These are phyloP conservation scores for Drosophila putrida DNA, from an alignment of 2,888 invertebrate genomes.

Conservation along the genomic window DNA sequence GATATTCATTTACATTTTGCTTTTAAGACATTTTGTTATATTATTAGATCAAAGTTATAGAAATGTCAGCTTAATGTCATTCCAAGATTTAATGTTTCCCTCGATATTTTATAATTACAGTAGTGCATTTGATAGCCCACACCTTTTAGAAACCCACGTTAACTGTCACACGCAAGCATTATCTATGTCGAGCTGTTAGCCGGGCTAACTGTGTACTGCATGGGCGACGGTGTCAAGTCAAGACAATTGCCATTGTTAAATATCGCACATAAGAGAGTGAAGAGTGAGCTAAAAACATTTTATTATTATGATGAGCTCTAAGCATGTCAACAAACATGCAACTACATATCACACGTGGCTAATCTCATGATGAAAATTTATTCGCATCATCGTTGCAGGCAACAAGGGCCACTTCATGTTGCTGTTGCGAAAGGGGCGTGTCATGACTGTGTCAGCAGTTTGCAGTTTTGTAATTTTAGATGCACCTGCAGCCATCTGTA, in stretches of 20 bases:
- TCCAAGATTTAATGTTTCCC: neutral
- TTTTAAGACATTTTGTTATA: neutral
- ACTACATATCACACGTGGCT: constrained; percentile 54
- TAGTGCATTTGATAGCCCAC: constrained; percentile 4
- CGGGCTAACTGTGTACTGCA: constrained; percentile 19
- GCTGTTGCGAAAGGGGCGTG: constrained; percentile 14
- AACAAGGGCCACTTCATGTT: neutral
- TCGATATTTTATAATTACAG: neutral
- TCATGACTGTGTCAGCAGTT: constrained; percentile 52
- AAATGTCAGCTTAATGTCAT: too few relatives aligned
- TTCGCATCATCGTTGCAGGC: constrained; percentile 45
- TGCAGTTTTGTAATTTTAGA: constrained; percentile 61
- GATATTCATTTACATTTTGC: too few relatives aligned
- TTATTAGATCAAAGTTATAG: neutral
- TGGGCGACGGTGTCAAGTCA: constrained; percentile 56
- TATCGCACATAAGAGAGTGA: constrained; percentile 5
- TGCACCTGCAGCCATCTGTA: constrained; percentile 35
- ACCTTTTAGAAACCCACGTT: neutral
- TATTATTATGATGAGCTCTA: constrained; percentile 66
- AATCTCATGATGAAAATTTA: constrained; percentile 60
- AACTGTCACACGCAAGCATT: constrained; percentile 29
- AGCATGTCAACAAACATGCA: constrained; percentile 72
- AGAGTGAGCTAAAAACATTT: constrained; percentile 44
- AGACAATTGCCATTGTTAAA: constrained; percentile 73
- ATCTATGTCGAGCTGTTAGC: constrained; percentile 24